Conservation (phyloP, 2,888 invertebrate species). For the Dastarcus helophoroides region DNA sequence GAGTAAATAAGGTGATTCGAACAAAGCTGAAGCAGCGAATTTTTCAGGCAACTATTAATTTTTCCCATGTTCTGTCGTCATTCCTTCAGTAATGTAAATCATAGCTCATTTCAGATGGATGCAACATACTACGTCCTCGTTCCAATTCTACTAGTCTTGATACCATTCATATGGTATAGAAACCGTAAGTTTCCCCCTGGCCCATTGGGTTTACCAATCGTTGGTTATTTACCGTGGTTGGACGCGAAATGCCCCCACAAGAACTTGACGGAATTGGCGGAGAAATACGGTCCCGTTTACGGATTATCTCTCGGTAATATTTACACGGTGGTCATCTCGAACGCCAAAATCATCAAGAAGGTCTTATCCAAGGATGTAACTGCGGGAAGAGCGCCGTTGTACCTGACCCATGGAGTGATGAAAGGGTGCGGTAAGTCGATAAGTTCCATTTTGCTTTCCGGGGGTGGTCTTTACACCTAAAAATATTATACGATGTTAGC, state of each 20-base stretch:
- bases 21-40: too few species aligned
- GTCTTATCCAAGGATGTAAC: slow-evolving; percentile 61
- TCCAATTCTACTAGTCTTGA: background rate
- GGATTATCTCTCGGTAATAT: slow-evolving; percentile 63
- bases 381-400: slow-evolving; percentile 69
- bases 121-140: background rate
- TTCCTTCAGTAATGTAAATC: too few species aligned
- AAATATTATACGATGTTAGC: too few species aligned
- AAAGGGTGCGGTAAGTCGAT: slow-evolving; percentile 66
- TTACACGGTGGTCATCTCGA: slow-evolving; percentile 65
- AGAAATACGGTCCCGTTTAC: slow-evolving; percentile 63
- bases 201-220: slow-evolving; percentile 63
- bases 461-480: too few species aligned
- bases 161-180: slow-evolving; percentile 1
- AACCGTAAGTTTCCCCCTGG: slow-evolving; percentile 56
- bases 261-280: slow-evolving; percentile 53
- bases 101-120: slow-evolving; percentile 9
- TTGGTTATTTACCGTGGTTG: slow-evolving; percentile 70
- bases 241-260: slow-evolving; percentile 57
- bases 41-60: too few species aligned
- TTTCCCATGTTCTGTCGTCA: too few species aligned
- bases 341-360: slow-evolving; percentile 59
- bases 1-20: too few species aligned
- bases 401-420: slow-evolving; percentile 78
- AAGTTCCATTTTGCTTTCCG: too few species aligned